phyloP scores from a whole-genome alignment of 2,797 vertebrate genomes.

The Schizopygopsis pylzovi region DNA sequence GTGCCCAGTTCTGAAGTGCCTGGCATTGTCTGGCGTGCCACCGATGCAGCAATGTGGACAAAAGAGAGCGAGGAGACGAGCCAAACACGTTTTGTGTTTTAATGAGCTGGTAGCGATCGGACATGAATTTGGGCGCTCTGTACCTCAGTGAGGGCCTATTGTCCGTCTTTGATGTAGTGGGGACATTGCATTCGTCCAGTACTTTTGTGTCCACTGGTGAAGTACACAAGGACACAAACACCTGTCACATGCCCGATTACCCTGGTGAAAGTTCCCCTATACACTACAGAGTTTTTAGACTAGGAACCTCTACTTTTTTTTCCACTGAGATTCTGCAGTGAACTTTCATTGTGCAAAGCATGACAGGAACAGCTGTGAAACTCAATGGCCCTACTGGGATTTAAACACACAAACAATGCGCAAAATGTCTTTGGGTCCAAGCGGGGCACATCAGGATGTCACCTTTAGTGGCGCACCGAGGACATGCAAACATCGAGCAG shows the following conservation, averaged over 20 bases:
- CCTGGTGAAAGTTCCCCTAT: constrained; percentile 38
- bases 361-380: constrained; percentile 77
- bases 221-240: constrained; percentile 52
- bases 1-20: constrained; percentile 69
- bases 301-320: not conserved
- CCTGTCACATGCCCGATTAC: constrained; percentile 60
- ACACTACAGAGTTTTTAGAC: constrained; percentile 59
- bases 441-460: constrained; percentile 71
- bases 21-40: constrained; percentile 70
- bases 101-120: constrained; percentile 70
- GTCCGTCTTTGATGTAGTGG: constrained; percentile 51
- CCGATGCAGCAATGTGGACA: constrained; percentile 67
- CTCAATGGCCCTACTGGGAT: constrained; percentile 72
- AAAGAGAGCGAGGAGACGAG: constrained; percentile 64
- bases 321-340: constrained; percentile 58
- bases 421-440: constrained; percentile 70
- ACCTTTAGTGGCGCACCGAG: constrained; percentile 69
- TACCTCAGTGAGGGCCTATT: constrained; percentile 65
- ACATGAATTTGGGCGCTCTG: constrained; percentile 63
- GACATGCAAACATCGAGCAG: constrained; percentile 80
- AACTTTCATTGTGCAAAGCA: constrained; percentile 67
- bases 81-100: constrained; percentile 67
- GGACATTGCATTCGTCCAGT: constrained; percentile 53
- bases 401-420: constrained; percentile 82
- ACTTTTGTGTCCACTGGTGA: constrained; percentile 49